Conservation (phyloP, 1,140 invertebrate species). For the Halyomorpha halys region DNA sequence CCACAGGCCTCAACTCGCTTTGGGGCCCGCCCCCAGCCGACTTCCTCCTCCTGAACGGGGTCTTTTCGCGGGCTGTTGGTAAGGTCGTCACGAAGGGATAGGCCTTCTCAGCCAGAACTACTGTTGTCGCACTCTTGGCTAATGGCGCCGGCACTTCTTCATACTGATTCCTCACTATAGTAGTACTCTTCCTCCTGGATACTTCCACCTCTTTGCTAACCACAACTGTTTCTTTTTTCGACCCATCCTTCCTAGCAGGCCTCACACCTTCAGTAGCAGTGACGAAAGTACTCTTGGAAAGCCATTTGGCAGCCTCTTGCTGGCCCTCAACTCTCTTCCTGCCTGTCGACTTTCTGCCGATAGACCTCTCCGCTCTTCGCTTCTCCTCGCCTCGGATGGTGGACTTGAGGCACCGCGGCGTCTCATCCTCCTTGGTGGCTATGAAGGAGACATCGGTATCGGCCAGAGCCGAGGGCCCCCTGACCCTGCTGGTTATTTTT, state of each 20-base stretch:
- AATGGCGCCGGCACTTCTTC: constrained; percentile 31
- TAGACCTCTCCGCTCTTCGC: constrained; percentile 28
- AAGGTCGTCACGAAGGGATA: constrained; percentile 45
- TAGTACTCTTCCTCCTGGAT: neutral
- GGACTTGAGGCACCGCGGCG: neutral
- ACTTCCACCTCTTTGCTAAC: neutral
- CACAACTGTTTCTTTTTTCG: neutral
- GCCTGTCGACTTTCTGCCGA: constrained; percentile 8
- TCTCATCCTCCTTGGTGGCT: neutral
- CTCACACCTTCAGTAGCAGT: neutral
- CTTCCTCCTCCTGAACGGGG: constrained; percentile 39
- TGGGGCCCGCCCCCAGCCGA: constrained; percentile 19
- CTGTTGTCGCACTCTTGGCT: constrained; percentile 49
- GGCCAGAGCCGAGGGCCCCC: constrained; percentile 49
- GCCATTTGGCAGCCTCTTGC: neutral
- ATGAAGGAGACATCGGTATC: neutral
- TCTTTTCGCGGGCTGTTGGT: constrained; percentile 42
- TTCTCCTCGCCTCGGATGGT: neutral
- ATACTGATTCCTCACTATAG: neutral
- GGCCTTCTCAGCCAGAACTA: constrained; percentile 53
- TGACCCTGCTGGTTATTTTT: constrained; percentile 54
- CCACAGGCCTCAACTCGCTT: constrained; percentile 21
- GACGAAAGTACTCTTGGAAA: neutral
- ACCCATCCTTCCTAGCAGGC: neutral
- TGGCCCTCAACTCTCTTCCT: neutral